Conservation (phyloP, 2,888 invertebrate genomes). For the Mythimna loreyi region DNA sequence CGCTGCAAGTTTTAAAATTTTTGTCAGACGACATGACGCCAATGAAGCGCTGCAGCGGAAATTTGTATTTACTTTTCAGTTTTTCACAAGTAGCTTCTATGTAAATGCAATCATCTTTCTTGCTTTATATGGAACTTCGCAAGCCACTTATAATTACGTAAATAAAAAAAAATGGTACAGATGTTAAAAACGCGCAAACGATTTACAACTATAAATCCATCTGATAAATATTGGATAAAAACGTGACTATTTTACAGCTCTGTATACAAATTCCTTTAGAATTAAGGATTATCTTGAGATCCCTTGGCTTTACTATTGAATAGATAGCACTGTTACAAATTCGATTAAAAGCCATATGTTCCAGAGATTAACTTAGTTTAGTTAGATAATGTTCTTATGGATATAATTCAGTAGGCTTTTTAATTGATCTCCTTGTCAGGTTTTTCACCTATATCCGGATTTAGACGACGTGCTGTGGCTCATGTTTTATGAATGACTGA, state of each 20-base stretch:
- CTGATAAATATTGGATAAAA: conserved; percentile 23
- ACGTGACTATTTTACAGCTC: conserved; percentile 24
- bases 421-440: conserved; percentile 12
- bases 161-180: background rate
- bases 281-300: conserved; percentile 49
- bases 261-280: conserved; percentile 9
- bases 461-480: background rate
- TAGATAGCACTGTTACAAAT: conserved; percentile 38
- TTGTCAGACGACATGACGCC: too few species aligned
- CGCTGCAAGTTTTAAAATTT: too few species aligned
- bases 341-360: conserved; percentile 15
- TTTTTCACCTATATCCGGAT: conserved; percentile 8
- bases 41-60: too few species aligned
- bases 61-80: too few species aligned
- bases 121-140: conserved; percentile 2
- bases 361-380: conserved; percentile 16
- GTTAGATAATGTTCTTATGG: conserved; percentile 18
- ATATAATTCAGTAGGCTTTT: conserved; percentile 3
- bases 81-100: too few species aligned
- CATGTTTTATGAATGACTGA: background rate
- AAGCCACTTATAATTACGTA: background rate
- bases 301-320: conserved; percentile 29
- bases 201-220: conserved; percentile 14
- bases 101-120: background rate
- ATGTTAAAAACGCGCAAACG: conserved; percentile 14